phyloP scores from a whole-genome alignment of 2,888 invertebrate species.

The Acleris emargana region DNA sequence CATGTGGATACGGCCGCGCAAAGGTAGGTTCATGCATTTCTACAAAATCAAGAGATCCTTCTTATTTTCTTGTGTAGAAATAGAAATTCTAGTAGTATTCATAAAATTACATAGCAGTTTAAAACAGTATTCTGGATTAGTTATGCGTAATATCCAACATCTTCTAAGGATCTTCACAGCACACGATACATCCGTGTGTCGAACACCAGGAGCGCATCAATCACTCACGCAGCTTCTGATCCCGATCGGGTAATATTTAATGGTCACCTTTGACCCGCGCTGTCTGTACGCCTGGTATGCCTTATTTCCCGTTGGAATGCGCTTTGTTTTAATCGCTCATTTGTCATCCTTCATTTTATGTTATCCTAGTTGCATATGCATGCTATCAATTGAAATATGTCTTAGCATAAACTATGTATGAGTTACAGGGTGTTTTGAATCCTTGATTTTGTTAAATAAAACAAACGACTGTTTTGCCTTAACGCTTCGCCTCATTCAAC shows the following conservation, averaged over 20 bases:
- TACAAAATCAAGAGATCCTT: too few relatives aligned
- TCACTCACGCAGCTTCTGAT: slow-evolving; percentile 49
- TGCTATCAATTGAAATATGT: background rate
- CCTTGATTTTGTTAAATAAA: too few relatives aligned
- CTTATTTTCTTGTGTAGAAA: too few relatives aligned
- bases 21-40: too few relatives aligned
- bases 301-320: slow-evolving; percentile 22
- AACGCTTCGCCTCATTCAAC: too few relatives aligned
- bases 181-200: slow-evolving; percentile 36
- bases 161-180: background rate
- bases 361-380: slow-evolving; percentile 15
- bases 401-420: background rate
- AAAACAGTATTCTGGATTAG: too few relatives aligned
- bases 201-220: slow-evolving; percentile 48
- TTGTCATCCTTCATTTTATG: slow-evolving; percentile 30
- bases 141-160: too few relatives aligned
- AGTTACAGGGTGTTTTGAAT: background rate
- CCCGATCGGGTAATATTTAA: slow-evolving; percentile 48
- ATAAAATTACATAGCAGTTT: too few relatives aligned
- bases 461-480: too few relatives aligned
- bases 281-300: slow-evolving; percentile 9
- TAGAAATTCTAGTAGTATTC: too few relatives aligned
- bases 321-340: slow-evolving; percentile 35
- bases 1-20: too few relatives aligned
- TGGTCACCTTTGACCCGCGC: slow-evolving; percentile 46